Conservation (phyloP, 2,888 invertebrate species). For the Tryphoninae sp. region DNA sequence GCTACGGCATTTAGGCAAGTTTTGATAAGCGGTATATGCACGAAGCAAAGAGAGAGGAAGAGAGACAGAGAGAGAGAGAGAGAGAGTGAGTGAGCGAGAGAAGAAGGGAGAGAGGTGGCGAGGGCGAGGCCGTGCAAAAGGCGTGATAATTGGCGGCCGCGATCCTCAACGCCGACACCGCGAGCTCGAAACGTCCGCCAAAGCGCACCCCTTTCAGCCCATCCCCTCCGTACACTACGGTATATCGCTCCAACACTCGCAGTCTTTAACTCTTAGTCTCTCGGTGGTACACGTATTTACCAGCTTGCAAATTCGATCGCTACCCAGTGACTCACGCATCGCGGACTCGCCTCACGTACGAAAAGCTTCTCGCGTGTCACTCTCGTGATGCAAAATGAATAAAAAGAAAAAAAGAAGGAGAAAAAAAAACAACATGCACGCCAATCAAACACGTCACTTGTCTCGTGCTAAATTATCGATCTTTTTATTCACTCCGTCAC, state of each 20-base stretch:
- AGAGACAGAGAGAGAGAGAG: too few relatives aligned
- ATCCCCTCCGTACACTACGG: conserved; percentile 45
- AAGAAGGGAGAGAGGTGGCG: conserved; percentile 20
- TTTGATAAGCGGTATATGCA: conserved; percentile 69
- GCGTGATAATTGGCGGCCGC: conserved; percentile 70
- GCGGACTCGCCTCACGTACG: conserved; percentile 11
- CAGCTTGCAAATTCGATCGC: conserved; percentile 16
- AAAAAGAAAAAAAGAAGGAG: too few relatives aligned
- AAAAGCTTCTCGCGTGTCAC: background rate
- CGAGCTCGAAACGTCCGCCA: conserved; percentile 71
- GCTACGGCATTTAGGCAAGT: conserved; percentile 72
- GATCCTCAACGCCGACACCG: conserved; percentile 55
- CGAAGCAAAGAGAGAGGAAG: background rate
- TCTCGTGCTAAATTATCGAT: conserved; percentile 13
- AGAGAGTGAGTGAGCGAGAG: background rate
- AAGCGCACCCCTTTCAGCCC: conserved; percentile 64
- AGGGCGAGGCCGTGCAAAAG: conserved; percentile 66
- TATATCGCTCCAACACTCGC: conserved; percentile 16
- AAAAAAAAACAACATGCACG: background rate
- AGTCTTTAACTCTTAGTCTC: conserved; percentile 33
- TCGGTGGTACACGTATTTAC: background rate
- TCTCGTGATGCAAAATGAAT: background rate
- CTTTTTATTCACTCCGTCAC: too few relatives aligned
- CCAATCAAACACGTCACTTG: conserved; percentile 7
- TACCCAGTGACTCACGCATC: conserved; percentile 9